Conservation (phyloP, 2,797 vertebrate species). For the Pseudochirops cupreus region DNA sequence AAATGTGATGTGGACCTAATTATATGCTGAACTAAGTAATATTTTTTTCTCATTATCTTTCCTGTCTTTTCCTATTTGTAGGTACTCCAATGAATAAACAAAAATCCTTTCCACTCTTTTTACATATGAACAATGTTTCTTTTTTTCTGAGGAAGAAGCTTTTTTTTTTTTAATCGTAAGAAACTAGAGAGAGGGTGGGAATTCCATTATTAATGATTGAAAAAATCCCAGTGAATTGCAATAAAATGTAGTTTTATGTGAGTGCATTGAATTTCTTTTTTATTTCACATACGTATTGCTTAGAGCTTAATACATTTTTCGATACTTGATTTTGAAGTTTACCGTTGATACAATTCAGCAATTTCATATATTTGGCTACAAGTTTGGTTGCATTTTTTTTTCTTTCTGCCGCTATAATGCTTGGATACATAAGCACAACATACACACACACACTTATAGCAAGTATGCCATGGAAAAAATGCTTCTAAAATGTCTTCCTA, state of each 20-base stretch:
- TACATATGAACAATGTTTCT: constrained; percentile 8
- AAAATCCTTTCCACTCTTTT: not conserved
- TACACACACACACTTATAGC: not conserved
- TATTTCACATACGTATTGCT: not conserved
- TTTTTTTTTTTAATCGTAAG: constrained; percentile 9
- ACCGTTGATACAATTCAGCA: not conserved
- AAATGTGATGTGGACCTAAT: not conserved
- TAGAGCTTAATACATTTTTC: not conserved
- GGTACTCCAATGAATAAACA: not conserved
- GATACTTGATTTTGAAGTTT: not conserved
- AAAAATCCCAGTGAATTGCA: not conserved
- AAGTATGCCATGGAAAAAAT: not conserved
- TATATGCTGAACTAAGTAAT: not conserved
- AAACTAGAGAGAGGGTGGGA: constrained; percentile 15
- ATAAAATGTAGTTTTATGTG: not conserved
- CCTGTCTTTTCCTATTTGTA: constrained; percentile 15
- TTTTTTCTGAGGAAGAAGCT: too few relatives aligned
- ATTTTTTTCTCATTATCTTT: constrained; percentile 4
- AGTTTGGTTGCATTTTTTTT: not conserved
- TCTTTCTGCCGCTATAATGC: constrained; percentile 19
- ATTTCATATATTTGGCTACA: not conserved
- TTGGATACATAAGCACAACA: not conserved
- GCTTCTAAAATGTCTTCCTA: not conserved
- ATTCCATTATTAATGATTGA: constrained; percentile 8
- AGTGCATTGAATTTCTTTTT: constrained; percentile 19